A percentile compares a stretch with the other conserved stretches of the same genome.
Evolutionary conservation across 2,113 vertebrate genomes (phyloP).

Genomic region (Callipepla californica): DNA sequence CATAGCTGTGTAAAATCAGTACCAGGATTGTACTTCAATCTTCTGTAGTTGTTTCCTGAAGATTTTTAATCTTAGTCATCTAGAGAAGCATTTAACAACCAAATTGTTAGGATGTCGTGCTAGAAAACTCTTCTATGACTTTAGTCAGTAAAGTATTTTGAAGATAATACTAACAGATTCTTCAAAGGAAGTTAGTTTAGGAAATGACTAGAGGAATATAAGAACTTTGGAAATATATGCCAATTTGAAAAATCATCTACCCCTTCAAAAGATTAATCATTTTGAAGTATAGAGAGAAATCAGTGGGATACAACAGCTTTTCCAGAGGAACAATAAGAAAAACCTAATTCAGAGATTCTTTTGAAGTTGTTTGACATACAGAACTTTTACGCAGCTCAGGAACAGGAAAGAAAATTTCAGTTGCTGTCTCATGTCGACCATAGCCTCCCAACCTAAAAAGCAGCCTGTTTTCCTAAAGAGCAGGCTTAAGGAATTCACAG

Average conservation of each 20-base stretch:
- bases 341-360: neutral
- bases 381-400: neutral
- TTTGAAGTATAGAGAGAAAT: neutral
- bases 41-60: neutral
- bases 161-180: neutral
- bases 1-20: neutral
- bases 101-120: neutral
- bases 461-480: neutral
- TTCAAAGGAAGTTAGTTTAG: neutral
- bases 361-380: neutral
- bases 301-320: neutral
- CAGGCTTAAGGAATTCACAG: neutral
- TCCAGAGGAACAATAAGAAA: neutral
- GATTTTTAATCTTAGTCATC: neutral
- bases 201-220: neutral
- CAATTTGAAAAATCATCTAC: neutral
- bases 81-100: neutral
- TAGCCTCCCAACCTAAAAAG: neutral
- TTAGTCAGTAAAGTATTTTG: neutral
- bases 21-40: neutral
- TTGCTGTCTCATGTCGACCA: neutral
- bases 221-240: neutral
- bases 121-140: neutral
- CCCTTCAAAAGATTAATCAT: neutral
- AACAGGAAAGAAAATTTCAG: neutral